These are phyloP conservation scores for Nudaria mundana DNA, from an alignment of 2,888 invertebrate genomes.

Conservation along the genomic window DNA sequence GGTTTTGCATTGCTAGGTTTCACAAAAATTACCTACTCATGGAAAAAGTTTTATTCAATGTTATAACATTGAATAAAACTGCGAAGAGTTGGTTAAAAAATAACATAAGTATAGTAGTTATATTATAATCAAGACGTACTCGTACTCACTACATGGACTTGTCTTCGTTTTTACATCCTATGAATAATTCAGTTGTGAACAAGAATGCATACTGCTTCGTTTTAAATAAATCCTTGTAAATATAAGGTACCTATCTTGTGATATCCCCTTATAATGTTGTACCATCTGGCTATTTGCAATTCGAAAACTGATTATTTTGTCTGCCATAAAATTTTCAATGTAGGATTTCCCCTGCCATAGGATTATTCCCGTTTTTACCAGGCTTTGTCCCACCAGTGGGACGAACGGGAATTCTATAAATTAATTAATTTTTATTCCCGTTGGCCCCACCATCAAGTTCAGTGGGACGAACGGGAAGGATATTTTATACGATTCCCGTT, in stretches of 20 bases:
- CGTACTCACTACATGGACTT: slow-evolving; percentile 30
- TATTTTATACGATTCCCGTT: too few relatives aligned
- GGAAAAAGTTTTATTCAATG: background rate
- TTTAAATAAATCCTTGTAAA: slow-evolving; percentile 19
- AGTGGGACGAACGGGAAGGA: too few relatives aligned
- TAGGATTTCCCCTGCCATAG: too few relatives aligned
- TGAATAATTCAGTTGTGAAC: slow-evolving; percentile 42
- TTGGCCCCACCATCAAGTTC: too few relatives aligned
- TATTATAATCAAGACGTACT: slow-evolving; percentile 24
- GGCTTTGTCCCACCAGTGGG: too few relatives aligned
- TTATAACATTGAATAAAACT: background rate
- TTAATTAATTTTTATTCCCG: too few relatives aligned
- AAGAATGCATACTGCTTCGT: slow-evolving; percentile 37
- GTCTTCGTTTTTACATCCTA: slow-evolving; percentile 35
- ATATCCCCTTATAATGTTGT: background rate
- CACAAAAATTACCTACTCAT: background rate
- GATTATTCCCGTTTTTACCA: too few relatives aligned
- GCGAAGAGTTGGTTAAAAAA: slow-evolving; percentile 1
- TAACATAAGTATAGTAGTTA: background rate
- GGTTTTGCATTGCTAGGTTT: too few relatives aligned
- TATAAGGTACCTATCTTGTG: background rate
- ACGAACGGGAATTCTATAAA: too few relatives aligned
- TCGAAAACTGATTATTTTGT: too few relatives aligned
- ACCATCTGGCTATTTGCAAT: too few relatives aligned
- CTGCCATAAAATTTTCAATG: too few relatives aligned